These are phyloP conservation scores for Mesopsocus fuscifrons DNA, from an alignment of 2,888 invertebrate genomes.

Conservation along the genomic window DNA sequence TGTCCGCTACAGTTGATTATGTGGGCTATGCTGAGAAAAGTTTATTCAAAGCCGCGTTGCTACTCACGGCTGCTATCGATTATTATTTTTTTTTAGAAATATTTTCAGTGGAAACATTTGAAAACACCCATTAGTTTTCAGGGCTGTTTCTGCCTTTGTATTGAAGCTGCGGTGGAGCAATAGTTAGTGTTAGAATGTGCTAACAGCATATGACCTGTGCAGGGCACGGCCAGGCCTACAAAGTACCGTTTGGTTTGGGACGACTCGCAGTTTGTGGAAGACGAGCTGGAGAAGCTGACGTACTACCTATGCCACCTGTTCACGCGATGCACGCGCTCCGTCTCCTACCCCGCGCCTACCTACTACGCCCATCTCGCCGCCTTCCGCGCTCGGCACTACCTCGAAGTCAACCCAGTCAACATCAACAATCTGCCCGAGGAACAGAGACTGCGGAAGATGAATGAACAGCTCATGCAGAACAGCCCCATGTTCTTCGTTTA, in stretches of 20 bases:
- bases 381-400: constrained; percentile 37
- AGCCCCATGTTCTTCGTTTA: constrained; percentile 19
- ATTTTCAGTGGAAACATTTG: no score
- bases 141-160: no score
- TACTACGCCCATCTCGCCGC: constrained; percentile 80
- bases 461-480: constrained; percentile 12
- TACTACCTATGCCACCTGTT: constrained; percentile 75
- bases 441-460: constrained; percentile 12
- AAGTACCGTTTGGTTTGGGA: constrained; percentile 74
- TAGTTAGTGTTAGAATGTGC: no score
- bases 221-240: constrained; percentile 70
- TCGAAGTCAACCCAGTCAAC: constrained; percentile 20
- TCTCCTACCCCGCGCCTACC: constrained; percentile 73
- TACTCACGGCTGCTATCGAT: no score
- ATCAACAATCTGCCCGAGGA: constrained; percentile 14
- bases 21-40: no score
- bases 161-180: no score
- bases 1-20: no score
- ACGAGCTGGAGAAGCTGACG: constrained; percentile 58
- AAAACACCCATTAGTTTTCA: no score
- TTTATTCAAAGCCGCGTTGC: no score
- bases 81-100: no score
- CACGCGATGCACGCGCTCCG: constrained; percentile 61
- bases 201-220: no score
- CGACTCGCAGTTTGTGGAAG: constrained; percentile 46